Percentiles rank a stretch among this genome's conserved stretches.
These are phyloP conservation scores for Nomada ruficornis DNA, from an alignment of 2,888 invertebrate genomes.

Conservation along the genomic window DNA sequence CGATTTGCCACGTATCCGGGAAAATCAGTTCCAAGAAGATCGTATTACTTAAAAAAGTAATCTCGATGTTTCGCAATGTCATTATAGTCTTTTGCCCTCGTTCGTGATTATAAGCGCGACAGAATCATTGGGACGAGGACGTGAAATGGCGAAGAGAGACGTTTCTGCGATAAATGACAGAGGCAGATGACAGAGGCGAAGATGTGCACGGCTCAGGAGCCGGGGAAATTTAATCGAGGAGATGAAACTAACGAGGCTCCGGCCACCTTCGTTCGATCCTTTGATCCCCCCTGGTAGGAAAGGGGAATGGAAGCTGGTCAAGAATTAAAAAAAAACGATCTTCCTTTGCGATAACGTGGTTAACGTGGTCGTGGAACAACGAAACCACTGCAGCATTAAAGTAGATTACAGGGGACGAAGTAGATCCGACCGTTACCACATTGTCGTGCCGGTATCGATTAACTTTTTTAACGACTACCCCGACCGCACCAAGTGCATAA, in stretches of 20 bases:
- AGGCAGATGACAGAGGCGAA: constrained; percentile 22
- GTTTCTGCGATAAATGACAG: constrained; percentile 22
- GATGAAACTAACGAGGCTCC: constrained; percentile 57
- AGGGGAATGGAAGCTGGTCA: constrained; percentile 2
- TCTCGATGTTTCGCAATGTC: too few relatives aligned
- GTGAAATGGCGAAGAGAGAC: neutral
- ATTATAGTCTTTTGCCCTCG: neutral
- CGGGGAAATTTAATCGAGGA: constrained; percentile 63
- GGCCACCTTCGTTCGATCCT: constrained; percentile 43
- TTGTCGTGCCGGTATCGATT: neutral
- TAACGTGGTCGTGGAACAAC: neutral
- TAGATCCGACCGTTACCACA: neutral
- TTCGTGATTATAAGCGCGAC: neutral
- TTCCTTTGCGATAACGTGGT: constrained; percentile 28
- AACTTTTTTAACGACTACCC: neutral
- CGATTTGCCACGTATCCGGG: constrained; percentile 14
- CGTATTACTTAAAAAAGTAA: too few relatives aligned
- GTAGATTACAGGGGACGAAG: neutral
- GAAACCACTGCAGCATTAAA: constrained; percentile 14
- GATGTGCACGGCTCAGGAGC: constrained; percentile 28
- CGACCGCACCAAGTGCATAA: neutral
- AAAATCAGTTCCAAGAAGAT: neutral
- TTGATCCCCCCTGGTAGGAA: constrained; percentile 35
- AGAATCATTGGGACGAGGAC: neutral
- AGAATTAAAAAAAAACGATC: constrained; percentile 37